Base-by-base conservation (phyloP, 2,113 vertebrate genomes). In the Notothenia rossii region DNA sequence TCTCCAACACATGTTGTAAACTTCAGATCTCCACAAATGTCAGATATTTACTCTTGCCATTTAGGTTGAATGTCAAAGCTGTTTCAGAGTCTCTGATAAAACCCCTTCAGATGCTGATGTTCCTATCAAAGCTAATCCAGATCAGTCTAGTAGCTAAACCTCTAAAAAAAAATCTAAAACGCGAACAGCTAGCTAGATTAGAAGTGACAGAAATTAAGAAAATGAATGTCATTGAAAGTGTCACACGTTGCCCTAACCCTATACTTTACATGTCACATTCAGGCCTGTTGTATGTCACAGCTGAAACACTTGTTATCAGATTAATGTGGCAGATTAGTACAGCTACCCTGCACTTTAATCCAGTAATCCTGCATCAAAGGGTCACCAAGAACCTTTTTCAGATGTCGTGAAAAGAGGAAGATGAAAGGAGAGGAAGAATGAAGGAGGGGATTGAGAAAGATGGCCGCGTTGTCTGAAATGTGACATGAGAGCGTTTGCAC, bases 331-430 rank as follows among this genome's bases (percentile, higher is more conserved):
- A 89, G 86, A 94, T 93, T 89, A 92, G 74, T 66, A 68, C 81
- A 73, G 79, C 73, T 72, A 82, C 82, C 63, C 82, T 68, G 74
- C 85, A 80, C 78, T 88, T 89, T 91, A 94, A 95, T 94, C 92
- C 88, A 77, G 77, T 93, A 94, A 94, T 91, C 88, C 89, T 75
- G 82, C 90, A 93, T 94, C 92, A 94, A 92, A 94, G 89, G 85
- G 88, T 93, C 86, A 89, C 59, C 71, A 81, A 86, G 89, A 82
- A 86, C 18, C 84, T 70, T 85, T 88, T 84, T 75, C 53, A 85
- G 72, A 75, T 49, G 43, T 18, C 6, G 56, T 84, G 70, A 86
- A 89, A 89, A 75, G 18, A 40, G 55, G 29, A 48, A 82, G 90
- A 92, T 89, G 86, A 89, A 90, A 83, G 74, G 33, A 77, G 73